phyloP scores from a whole-genome alignment of 2,113 vertebrate genomes.

The Bubo blakistoni region DNA sequence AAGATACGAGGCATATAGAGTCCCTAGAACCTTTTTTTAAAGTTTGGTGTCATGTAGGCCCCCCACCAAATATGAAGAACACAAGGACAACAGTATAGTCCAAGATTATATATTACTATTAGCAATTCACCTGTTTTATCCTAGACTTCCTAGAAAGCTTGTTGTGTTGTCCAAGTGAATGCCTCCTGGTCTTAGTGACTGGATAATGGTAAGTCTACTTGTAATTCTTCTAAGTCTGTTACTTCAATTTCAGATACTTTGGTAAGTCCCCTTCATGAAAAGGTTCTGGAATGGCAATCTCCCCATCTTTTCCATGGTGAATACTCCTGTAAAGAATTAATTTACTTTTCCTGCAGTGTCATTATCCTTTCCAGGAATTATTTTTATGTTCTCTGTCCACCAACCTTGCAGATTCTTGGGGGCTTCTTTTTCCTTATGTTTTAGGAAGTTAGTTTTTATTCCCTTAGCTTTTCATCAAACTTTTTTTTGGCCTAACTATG shows the following conservation, averaged over 20 bases:
- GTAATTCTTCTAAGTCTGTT: not conserved
- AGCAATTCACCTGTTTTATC: not conserved
- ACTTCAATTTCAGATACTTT: not conserved
- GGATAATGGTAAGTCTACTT: not conserved
- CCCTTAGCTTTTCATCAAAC: not conserved
- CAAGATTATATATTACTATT: not conserved
- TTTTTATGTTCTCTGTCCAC: not conserved
- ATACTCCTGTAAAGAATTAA: not conserved
- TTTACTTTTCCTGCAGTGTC: not conserved
- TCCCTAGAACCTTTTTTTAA: not conserved
- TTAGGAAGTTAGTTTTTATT: not conserved
- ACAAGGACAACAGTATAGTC: not conserved
- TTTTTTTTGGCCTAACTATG: not conserved
- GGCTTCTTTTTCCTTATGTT: not conserved
- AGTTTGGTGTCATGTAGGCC: not conserved
- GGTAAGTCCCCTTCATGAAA: not conserved
- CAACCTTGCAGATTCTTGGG: not conserved
- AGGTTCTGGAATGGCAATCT: not conserved
- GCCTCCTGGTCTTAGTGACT: not conserved
- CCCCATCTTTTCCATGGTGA: not conserved
- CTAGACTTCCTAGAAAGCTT: not conserved
- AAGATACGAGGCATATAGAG: fast-evolving
- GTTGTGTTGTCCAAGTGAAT: not conserved
- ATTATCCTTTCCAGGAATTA: not conserved
- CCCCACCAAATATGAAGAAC: not conserved